Conservation (phyloP, 64 coral and sea anemone species). For the Porites australiensis region DNA sequence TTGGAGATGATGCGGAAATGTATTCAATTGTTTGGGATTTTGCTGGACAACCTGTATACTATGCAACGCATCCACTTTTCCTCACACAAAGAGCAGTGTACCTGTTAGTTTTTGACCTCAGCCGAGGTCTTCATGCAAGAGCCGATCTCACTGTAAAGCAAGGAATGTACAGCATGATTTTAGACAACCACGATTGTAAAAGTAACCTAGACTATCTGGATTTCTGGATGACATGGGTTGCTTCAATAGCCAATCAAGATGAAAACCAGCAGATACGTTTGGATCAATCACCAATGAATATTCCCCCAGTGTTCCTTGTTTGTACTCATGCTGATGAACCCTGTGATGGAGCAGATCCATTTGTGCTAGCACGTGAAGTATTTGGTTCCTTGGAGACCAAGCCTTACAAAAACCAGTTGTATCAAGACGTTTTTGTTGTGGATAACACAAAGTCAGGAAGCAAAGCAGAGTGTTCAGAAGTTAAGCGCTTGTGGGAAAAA, state of each 20-base stretch:
- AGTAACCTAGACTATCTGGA: not conserved
- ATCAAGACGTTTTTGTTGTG: not conserved
- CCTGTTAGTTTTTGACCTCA: conserved; percentile 7
- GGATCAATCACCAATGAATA: not conserved
- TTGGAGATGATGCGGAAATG: not conserved
- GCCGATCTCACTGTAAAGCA: not conserved
- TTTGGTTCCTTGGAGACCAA: not conserved
- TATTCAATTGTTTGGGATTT: conserved; percentile 4
- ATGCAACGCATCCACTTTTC: conserved; percentile 5
- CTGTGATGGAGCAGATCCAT: not conserved
- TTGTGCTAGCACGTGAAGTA: not conserved
- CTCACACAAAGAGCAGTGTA: not conserved
- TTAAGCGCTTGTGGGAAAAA: not conserved
- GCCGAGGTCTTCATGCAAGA: not conserved
- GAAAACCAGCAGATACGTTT: not conserved
- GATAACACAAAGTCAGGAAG: not conserved
- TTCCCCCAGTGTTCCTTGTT: conserved; percentile 1
- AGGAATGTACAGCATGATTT: not conserved
- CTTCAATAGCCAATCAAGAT: not conserved
- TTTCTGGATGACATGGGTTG: conserved; percentile 2
- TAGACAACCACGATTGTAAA: not conserved
- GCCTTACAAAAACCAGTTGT: not conserved
- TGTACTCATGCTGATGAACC: conserved; percentile 1
- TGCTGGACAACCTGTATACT: conserved; percentile 7
- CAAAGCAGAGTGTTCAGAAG: not conserved